Evolutionary conservation across 2,888 invertebrate genomes (phyloP), one percentile per base, ranked within the genome.

Genomic region (Lasioglossum leucozonium): DNA sequence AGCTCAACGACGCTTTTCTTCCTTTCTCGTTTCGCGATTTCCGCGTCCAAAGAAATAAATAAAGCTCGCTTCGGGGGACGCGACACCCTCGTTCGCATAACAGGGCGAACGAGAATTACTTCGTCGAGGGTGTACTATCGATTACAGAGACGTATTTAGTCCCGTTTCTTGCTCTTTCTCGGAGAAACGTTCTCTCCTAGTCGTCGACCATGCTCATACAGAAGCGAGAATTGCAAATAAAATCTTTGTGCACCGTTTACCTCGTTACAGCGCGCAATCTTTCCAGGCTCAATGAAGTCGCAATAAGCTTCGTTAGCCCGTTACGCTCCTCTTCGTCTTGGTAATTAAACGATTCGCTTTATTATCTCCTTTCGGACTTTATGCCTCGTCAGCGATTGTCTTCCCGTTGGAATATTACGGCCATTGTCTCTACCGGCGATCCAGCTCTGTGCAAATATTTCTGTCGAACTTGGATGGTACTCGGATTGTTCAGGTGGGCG

Each of bases 1-100:
- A 79, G 42, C 72, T 58, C 62, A 55, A 40, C 71, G 65, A 58
- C 55, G 26, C 74, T 26, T 58, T 30, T 26, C 30, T 30, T 75
- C 30, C 62, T 37, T 67, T 18, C 67, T 77, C 37, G 47, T 77
- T 69, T 37, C 67, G 67, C 76, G 76, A 34, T 77, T 37, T 65
- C 58, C 76, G 65, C 76, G 65, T 47, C 16, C 67, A n/a, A 77
- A 67, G 76, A 67, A 51, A 77, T 77, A 77, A 77, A 77, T 51
- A 77, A 67, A 67, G 62, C 30, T 30, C 30, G 30, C 62, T 62
- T 62, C 62, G 62, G 30, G 30, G 16, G 18, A 62, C 62, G 30
- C 30, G 30, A 18, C 16, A 77, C 37, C 47, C 34, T 77, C 67
- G 65, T 69, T 40, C 76, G 65, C 4, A 44, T 26, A 40, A 18